Percentiles rank a stretch among this genome's conserved stretches.
Evolutionary conservation across 2,888 invertebrate species (phyloP).

Genomic region (Bombylius major): DNA sequence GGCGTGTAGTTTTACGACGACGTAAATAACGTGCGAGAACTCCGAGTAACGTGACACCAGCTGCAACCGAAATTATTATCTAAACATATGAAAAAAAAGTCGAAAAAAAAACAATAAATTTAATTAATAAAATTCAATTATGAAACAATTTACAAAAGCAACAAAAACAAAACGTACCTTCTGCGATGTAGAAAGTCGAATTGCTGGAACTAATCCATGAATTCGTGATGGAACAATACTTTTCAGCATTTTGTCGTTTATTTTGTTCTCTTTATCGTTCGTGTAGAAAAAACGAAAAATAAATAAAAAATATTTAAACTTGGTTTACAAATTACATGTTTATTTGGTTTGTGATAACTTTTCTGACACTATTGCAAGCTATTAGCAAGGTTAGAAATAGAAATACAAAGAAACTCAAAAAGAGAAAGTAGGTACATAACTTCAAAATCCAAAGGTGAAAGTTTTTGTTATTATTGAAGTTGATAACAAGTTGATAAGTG

Average conservation of each 20-base stretch:
- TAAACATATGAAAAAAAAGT: constrained; percentile 13
- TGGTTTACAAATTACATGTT: too few relatives aligned
- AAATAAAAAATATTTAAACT: too few relatives aligned
- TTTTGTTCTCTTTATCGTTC: too few relatives aligned
- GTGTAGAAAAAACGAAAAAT: too few relatives aligned
- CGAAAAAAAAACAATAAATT: neutral
- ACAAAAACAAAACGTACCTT: neutral
- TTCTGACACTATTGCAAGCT: too few relatives aligned
- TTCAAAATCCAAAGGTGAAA: too few relatives aligned
- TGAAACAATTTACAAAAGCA: too few relatives aligned
- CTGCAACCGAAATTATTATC: constrained; percentile 39
- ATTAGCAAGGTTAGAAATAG: too few relatives aligned
- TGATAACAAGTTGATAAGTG: too few relatives aligned
- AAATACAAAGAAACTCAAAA: neutral
- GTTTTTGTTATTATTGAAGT: too few relatives aligned
- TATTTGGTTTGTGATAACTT: too few relatives aligned
- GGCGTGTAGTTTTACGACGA: constrained; percentile 52
- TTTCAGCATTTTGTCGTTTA: neutral
- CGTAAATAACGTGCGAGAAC: constrained; percentile 69
- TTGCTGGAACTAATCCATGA: neutral
- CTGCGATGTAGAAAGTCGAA: neutral
- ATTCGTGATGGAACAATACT: neutral
- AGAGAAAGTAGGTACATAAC: neutral
- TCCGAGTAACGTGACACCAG: constrained; percentile 69
- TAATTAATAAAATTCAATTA: neutral